Evolutionary conservation across 2,113 vertebrate species (phyloP).

Genomic region (Cebus imitator): DNA sequence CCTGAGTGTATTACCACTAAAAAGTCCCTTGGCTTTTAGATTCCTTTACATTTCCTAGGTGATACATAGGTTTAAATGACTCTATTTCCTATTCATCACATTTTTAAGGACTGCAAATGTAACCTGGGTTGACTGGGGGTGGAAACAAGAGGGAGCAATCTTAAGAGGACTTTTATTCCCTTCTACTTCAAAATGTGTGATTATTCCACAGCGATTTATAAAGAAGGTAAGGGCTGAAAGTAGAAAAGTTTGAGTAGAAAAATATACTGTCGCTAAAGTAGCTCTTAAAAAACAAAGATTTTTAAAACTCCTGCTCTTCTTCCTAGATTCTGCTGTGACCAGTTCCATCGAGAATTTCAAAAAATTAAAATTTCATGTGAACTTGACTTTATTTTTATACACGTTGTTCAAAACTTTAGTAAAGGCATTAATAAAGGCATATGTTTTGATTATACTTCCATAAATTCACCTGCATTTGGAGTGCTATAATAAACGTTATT

Average conservation of each 20-base stretch:
- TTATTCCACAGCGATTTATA: slow-evolving; percentile 4
- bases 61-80: slow-evolving; percentile 40
- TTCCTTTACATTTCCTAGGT: slow-evolving; percentile 28
- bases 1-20: slow-evolving; percentile 18
- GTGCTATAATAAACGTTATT: background rate
- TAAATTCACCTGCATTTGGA: background rate
- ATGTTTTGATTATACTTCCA: background rate
- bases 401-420: background rate
- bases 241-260: slow-evolving; percentile 24
- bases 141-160: slow-evolving; percentile 19
- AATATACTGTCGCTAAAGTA: slow-evolving; percentile 17
- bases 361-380: background rate
- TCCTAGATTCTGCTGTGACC: background rate
- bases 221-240: background rate
- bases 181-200: slow-evolving; percentile 27
- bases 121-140: background rate
- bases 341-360: background rate
- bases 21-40: slow-evolving; percentile 36
- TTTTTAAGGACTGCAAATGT: slow-evolving; percentile 51
- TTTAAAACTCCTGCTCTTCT: background rate
- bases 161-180: slow-evolving; percentile 40
- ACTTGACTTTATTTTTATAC: background rate
- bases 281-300: background rate
- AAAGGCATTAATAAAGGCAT: background rate
- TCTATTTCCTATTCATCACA: slow-evolving; percentile 55